Evolutionary conservation across 2,888 invertebrate species (phyloP), one percentile per base, ranked within the genome.

Genomic region (Cryptophagus acutangulus): DNA sequence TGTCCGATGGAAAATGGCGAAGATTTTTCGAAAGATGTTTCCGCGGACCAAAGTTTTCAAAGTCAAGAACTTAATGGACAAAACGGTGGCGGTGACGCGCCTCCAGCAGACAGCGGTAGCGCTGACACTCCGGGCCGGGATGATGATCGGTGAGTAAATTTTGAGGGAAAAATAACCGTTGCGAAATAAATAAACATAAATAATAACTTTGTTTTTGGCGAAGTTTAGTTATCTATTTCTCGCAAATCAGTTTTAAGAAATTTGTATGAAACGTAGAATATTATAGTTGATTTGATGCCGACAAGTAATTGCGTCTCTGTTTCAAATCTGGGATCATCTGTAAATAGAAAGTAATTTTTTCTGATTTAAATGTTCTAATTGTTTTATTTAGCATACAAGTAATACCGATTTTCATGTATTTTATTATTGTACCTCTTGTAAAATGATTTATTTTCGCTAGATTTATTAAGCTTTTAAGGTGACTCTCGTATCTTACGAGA

Each of bases 81-180:
- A 53, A 58, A 59, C 66, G 78, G 78, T 63, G 77, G 78, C 54
- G 82, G 81, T 57, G 83, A 81, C 66, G 80, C 76, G 63, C 77
- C 76, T 60, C 76, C 77, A 59, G 62, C 65, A 17, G 83, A 84
- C 66, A 79, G 82, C 71, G 82, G 82, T 57, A 79, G 79, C 70
- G 82, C 82, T 54, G 84, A 84, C 72, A 81, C 81, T 55, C 79
- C 84, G 45, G 82, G 82, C 64, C 82, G 84, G 66, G 86, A 86
- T 74, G 87, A 87, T 72, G 87, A 84, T 77, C 83, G 83, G 84
- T 84, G 81, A 66, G 70, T 61, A 26, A n/a, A 26, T n/a, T n/a
- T n/a, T n/a, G n/a, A n/a, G n/a, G n/a, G n/a, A n/a, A n/a, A n/a
- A n/a, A n/a, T n/a, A n/a, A n/a, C n/a, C n/a, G n/a, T n/a, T n/a